Evolutionary conservation across 1,140 invertebrate genomes (phyloP).

Genomic region (Apis cerana): DNA sequence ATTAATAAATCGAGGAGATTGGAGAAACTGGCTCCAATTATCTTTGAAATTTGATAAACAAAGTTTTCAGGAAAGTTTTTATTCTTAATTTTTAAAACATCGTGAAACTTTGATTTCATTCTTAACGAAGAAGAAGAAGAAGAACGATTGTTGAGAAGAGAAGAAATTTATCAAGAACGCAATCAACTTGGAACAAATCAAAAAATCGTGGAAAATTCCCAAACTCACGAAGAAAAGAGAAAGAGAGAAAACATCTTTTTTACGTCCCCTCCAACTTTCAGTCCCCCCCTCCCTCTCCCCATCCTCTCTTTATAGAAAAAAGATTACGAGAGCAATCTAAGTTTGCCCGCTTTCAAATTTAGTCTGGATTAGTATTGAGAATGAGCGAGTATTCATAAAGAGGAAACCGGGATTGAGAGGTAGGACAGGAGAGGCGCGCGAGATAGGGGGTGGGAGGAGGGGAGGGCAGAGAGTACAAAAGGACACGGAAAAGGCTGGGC

Average conservation of each 20-base stretch:
- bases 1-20: too few relatives aligned
- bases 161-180: not conserved
- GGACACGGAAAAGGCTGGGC: constrained; percentile 39
- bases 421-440: too few relatives aligned
- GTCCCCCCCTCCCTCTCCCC: too few relatives aligned
- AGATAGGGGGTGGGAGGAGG: not conserved
- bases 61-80: too few relatives aligned
- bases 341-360: constrained; percentile 50
- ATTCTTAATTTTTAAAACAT: too few relatives aligned
- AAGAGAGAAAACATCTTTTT: not conserved
- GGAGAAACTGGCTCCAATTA: too few relatives aligned
- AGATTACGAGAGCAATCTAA: constrained; percentile 30
- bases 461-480: not conserved
- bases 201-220: not conserved
- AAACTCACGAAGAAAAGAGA: not conserved
- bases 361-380: constrained; percentile 48
- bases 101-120: too few relatives aligned
- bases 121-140: too few relatives aligned
- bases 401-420: constrained; percentile 11
- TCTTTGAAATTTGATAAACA: too few relatives aligned
- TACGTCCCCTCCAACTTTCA: not conserved
- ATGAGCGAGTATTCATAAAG: constrained; percentile 28
- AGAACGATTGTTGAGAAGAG: not conserved
- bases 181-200: not conserved
- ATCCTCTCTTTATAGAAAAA: not conserved